Evolutionary conservation across 2,797 vertebrate species (phyloP).

Genomic region (Chaenodraco wilsoni): DNA sequence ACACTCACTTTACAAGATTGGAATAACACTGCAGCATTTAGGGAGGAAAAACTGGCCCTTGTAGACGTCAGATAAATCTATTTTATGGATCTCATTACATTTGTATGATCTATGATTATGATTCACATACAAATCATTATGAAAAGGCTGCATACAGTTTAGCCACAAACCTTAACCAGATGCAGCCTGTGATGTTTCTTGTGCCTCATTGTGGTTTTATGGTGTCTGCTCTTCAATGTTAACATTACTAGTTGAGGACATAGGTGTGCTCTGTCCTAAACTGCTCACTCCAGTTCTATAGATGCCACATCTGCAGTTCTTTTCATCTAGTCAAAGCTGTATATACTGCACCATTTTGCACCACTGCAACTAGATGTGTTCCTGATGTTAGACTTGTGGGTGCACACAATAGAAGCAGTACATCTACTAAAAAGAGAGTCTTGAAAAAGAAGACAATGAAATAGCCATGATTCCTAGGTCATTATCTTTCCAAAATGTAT

Average conservation of each 20-base stretch:
- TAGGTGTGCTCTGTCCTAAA: slow-evolving; percentile 34
- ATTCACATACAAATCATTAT: background rate
- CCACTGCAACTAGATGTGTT: slow-evolving; percentile 8
- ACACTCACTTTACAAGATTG: background rate
- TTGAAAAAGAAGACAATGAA: slow-evolving; percentile 47
- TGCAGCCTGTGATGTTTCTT: slow-evolving; percentile 37
- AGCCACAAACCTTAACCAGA: slow-evolving; percentile 17
- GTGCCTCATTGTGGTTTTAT: slow-evolving; percentile 16
- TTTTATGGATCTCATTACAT: background rate
- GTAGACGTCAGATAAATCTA: background rate
- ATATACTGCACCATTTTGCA: background rate
- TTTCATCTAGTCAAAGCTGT: slow-evolving; percentile 24
- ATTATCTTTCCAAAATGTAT: slow-evolving; percentile 35
- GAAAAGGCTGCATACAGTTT: slow-evolving; percentile 22
- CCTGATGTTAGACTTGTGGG: slow-evolving; percentile 45
- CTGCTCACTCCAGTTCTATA: slow-evolving; percentile 27
- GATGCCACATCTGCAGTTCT: slow-evolving; percentile 27
- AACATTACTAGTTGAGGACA: slow-evolving; percentile 48
- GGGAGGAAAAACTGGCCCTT: background rate
- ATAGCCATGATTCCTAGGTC: slow-evolving; percentile 50
- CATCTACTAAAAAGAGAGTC: slow-evolving; percentile 19
- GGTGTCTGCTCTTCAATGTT: slow-evolving; percentile 34
- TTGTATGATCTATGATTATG: background rate
- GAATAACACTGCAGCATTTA: background rate
- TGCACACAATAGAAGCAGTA: background rate